A percentile compares a stretch with the other conserved stretches of the same genome.
Evolutionary conservation across 2,113 vertebrate species (phyloP).

Genomic region (Meriones unguiculatus): DNA sequence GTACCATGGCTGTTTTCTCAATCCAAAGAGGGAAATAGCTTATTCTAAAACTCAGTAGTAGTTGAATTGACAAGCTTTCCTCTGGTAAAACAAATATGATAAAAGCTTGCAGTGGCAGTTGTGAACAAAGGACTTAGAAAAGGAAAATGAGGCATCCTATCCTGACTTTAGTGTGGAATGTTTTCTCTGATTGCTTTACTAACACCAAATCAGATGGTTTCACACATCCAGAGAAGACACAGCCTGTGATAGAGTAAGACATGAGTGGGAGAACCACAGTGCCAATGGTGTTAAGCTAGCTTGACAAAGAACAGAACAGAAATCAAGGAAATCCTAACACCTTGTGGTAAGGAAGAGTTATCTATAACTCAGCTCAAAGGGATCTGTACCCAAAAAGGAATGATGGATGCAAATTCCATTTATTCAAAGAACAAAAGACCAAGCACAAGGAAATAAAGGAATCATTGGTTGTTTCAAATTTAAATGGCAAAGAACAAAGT

Average conservation of each 20-base stretch:
- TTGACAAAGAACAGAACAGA: neutral
- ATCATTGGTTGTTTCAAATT: constrained; percentile 10
- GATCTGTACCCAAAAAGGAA: neutral
- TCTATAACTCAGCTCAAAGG: neutral
- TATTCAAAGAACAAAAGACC: constrained; percentile 30
- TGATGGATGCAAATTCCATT: neutral
- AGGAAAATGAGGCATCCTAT: neutral
- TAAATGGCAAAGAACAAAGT: neutral
- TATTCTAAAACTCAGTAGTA: neutral
- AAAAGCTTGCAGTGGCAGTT: neutral
- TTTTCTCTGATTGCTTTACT: constrained; percentile 25
- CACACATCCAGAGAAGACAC: neutral
- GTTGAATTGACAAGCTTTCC: neutral
- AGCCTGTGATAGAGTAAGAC: neutral
- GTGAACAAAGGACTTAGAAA: neutral
- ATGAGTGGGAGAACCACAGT: neutral
- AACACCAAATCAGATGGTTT: neutral
- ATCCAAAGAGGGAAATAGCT: neutral
- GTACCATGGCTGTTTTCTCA: neutral
- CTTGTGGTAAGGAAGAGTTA: neutral
- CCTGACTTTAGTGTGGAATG: neutral
- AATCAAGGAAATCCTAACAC: neutral
- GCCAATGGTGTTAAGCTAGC: neutral
- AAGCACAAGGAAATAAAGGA: constrained; percentile 15
- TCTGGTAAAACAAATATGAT: constrained; percentile 5